Evolutionary conservation across 2,113 vertebrate genomes (phyloP).

Genomic region (Choloepus hoffmanni): DNA sequence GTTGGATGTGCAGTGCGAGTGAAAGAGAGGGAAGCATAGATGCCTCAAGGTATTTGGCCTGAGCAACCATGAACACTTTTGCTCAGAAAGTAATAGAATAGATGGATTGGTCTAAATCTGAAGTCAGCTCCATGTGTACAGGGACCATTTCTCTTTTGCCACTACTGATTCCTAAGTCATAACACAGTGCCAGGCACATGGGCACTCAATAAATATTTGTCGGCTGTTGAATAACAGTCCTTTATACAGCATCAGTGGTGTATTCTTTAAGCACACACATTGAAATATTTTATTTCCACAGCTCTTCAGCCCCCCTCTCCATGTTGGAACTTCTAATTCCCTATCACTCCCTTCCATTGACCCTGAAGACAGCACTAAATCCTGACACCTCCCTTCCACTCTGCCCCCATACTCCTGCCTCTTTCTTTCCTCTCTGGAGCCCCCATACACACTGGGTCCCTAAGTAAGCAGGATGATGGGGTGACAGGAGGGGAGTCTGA

Average conservation of each 20-base stretch:
- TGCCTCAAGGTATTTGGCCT: not conserved
- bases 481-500: not conserved
- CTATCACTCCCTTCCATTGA: not conserved
- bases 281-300: not conserved
- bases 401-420: not conserved
- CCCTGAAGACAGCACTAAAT: not conserved
- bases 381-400: not conserved
- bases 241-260: accelerated
- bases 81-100: not conserved
- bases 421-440: not conserved
- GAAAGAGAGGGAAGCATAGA: not conserved
- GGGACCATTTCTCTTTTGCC: not conserved
- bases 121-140: not conserved
- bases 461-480: not conserved
- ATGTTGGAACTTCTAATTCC: not conserved
- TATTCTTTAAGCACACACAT: not conserved
- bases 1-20: not conserved
- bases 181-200: not conserved
- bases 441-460: not conserved
- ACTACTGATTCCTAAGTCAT: not conserved
- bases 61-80: not conserved
- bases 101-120: not conserved
- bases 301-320: not conserved
- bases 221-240: not conserved
- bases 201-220: not conserved